Evolutionary conservation across 2,113 vertebrate genomes (phyloP).

Genomic region (Uropsilus gracilis): DNA sequence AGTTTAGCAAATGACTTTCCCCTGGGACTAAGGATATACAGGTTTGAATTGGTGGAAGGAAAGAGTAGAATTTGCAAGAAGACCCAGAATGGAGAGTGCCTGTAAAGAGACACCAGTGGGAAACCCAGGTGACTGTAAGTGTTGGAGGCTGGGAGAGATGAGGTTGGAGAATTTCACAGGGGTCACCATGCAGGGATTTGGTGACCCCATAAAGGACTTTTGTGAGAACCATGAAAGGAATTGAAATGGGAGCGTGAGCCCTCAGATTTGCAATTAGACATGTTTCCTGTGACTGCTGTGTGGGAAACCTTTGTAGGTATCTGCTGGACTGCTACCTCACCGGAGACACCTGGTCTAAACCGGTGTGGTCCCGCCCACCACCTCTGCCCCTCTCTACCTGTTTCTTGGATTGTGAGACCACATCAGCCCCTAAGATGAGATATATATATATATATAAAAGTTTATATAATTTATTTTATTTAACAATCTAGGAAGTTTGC

Average conservation of each 20-base stretch:
- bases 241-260: background rate
- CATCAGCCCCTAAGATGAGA: no score
- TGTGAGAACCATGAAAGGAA: background rate
- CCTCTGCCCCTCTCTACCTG: background rate
- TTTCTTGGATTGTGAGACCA: background rate
- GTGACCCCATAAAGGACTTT: background rate
- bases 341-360: background rate
- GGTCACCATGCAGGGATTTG: background rate
- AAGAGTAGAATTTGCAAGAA: background rate
- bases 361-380: background rate
- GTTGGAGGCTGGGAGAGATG: background rate
- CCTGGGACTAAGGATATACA: background rate
- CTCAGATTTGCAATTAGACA: background rate
- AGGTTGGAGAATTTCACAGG: background rate
- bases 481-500: slow-evolving; percentile 99
- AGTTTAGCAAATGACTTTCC: no score
- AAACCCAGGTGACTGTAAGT: background rate
- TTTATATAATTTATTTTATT: slow-evolving; percentile 92
- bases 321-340: background rate
- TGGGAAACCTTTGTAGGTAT: background rate
- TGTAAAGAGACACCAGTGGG: background rate
- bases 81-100: background rate
- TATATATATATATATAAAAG: slow-evolving; percentile 78
- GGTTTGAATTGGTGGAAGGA: background rate
- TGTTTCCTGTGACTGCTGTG: background rate